phyloP scores from a whole-genome alignment of 2,888 invertebrate species.

The Didymodactylos carnosus region DNA sequence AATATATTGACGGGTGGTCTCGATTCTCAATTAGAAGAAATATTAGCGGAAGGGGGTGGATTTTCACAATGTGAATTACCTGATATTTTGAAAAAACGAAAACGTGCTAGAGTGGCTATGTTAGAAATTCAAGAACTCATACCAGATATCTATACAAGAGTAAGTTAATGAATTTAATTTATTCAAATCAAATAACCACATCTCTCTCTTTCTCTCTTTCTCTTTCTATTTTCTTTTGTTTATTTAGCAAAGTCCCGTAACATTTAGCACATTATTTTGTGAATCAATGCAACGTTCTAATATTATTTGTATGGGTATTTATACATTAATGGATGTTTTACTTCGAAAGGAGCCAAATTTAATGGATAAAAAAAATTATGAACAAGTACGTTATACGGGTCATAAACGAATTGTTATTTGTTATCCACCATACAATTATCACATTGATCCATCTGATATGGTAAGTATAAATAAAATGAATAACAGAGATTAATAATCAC shows the following conservation, averaged over 20 bases:
- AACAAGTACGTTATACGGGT: background rate
- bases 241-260: background rate
- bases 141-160: background rate
- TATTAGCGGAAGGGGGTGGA: constrained; percentile 62
- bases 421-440: background rate
- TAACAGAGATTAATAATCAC: too few relatives aligned
- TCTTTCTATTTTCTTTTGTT: background rate
- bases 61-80: background rate
- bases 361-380: too few relatives aligned
- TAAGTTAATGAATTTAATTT: background rate
- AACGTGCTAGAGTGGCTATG: background rate
- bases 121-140: background rate
- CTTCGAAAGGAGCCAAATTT: background rate
- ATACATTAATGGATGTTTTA: background rate
- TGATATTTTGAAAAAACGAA: background rate
- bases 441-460: background rate
- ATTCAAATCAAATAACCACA: too few relatives aligned
- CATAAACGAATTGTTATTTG: background rate
- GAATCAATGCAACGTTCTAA: background rate
- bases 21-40: constrained; percentile 92
- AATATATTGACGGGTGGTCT: constrained; percentile 98
- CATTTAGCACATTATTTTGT: background rate
- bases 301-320: background rate
- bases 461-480: too few relatives aligned
- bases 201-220: background rate